Evolutionary conservation across 1,140 invertebrate genomes (phyloP), one percentile per base, ranked within the genome.

Genomic region (Steinernema feltiae): DNA sequence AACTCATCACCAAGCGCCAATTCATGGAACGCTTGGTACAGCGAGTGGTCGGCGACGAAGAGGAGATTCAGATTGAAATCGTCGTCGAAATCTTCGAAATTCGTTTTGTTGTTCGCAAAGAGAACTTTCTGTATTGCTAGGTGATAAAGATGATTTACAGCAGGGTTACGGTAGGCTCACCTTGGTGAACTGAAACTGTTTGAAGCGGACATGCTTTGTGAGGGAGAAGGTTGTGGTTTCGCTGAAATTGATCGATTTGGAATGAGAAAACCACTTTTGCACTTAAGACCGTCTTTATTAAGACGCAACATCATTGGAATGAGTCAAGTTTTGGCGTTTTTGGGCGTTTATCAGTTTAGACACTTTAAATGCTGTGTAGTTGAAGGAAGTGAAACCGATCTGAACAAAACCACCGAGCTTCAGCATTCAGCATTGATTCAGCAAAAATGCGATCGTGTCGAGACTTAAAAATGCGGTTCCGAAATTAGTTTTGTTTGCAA

Each of bases 1-100:
- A 75, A 30, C 1, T 80, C 31, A 21, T 81, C 71, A 21, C 76
- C 63, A n/a, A 48, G 73, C 1, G 72, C 53, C 30, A 81, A 75
- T 29, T 81, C 76, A 24, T 63, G 17, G 69, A 81, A 80, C n/a
- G 32, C 78, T 70, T 81, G 48, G 69, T 77, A 81, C 71, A 82
- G 35, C 1, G 81, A 81, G 70, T 75, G 72, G 32, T 81, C 80
- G 1, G 78, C 76, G 31, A 81, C 72, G 7, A 81, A 29, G 17
- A 81, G 48, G 27, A 81, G 17, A 31, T 81, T 80, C 17, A 81
- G 53, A 21, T 63, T 63, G 53, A 63, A 63, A 27, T 63, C 53
- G 7, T 15, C 53, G 24, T 63, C 24, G 53, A 3, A 63, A 21
- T 63, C 24, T 21, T 12, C 12, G 24, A 63, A 63, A 7, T 3